Base-by-base conservation (phyloP, 1,140 invertebrate species). In the Teleogryllus occipitalis region DNA sequence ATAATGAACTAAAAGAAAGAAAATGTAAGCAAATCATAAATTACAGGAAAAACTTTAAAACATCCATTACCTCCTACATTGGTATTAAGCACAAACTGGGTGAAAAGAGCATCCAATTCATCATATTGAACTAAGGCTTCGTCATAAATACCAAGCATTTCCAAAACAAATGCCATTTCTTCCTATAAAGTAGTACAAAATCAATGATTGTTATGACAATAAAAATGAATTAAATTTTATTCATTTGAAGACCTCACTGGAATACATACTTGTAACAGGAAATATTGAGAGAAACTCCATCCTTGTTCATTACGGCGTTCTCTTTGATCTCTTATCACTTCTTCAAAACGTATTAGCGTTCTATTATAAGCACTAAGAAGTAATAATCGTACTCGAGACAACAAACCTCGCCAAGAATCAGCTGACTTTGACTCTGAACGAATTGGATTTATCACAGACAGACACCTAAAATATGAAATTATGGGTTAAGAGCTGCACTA, bases 41-140 rank as follows among this genome's bases (percentile, higher is more conserved):
- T n/a, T n/a, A n/a, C n/a, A n/a, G n/a, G n/a, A n/a, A n/a, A n/a
- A n/a, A n/a, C n/a, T n/a, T n/a, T n/a, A 14, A 21, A 77, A 48
- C 48, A 12, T 15, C 27, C 14, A 83, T 84, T 86, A 93, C 92
- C 91, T 84, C 94, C 94, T 81, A 95, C 89, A 85, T 94, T 93
- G 75, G 95, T 95, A 88, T 98, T 98, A 80, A 97, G 91, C 72
- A 98, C 92, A 88, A 98, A 98, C 88, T 98, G 97, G 14, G 97
- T 97, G 86, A 99, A 98, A 77, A 98, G 89, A 78, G 97, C 97
- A 89, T 98, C 97, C 82, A 98, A 87, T 88, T 98, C 97, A 88
- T 99, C 97, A 87, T 98, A 99, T 84, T 98, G 97, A 76, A 98
- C 93, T 80, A 99, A 87, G 46, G 97, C 96, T 88, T 99, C 97